Percentiles rank a stretch among this genome's conserved stretches.
Conservation (phyloP, 2,113 vertebrate genomes). For the Haemorhous mexicanus region DNA sequence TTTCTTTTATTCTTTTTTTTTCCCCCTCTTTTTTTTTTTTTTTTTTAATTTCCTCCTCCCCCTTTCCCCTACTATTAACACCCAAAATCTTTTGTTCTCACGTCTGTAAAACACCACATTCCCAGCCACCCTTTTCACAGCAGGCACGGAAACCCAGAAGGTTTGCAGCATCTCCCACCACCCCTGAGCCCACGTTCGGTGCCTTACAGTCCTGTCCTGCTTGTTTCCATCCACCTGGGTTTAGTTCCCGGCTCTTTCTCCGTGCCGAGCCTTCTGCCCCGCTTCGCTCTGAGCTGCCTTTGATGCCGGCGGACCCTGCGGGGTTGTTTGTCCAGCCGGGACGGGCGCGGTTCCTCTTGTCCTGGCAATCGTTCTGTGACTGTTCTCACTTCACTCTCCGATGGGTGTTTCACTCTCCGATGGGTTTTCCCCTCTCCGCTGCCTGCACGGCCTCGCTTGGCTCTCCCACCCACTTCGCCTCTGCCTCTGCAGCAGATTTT, state of each 20-base stretch:
- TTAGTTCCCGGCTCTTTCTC: not conserved
- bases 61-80: rapidly evolving
- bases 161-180: not conserved
- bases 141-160: not conserved
- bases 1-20: too few species aligned
- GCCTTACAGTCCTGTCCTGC: not conserved
- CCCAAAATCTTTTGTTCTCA: not conserved
- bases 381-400: not conserved
- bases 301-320: not conserved
- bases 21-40: not conserved
- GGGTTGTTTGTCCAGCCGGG: not conserved
- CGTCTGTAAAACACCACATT: not conserved
- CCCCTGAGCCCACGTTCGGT: not conserved
- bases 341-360: not conserved
- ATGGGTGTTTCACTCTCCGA: not conserved
- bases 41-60: too few species aligned
- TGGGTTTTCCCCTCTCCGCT: not conserved
- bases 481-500: not conserved
- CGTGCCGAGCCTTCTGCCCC: not conserved
- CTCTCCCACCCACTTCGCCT: not conserved
- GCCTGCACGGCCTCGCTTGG: too few species aligned
- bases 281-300: not conserved
- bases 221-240: not conserved
- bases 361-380: not conserved
- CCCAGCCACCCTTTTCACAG: not conserved